A percentile compares a stretch with the other conserved stretches of the same genome.
These are phyloP conservation scores for Coilia nasus DNA, from an alignment of 2,797 vertebrate genomes.

Conservation along the genomic window DNA sequence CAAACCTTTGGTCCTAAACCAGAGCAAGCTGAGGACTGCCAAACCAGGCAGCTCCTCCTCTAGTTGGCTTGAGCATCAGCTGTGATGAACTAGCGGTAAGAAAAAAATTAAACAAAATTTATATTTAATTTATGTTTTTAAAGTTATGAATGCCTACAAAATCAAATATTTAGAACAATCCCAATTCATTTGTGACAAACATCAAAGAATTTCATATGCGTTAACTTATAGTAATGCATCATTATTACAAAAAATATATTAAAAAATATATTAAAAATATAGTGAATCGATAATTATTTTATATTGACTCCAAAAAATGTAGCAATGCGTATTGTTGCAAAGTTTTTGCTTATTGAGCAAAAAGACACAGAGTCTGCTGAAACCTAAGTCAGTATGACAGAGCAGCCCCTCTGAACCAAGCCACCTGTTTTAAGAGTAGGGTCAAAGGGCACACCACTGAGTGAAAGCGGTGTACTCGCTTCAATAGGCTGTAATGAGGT, in stretches of 20 bases:
- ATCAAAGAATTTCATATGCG: no score
- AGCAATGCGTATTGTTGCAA: not conserved
- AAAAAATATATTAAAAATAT: no score
- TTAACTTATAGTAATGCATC: no score
- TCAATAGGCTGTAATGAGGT: constrained; percentile 91
- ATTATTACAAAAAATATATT: no score
- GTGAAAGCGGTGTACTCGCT: constrained; percentile 71
- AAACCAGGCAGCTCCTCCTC: not conserved
- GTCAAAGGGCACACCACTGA: constrained; percentile 65
- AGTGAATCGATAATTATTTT: not conserved
- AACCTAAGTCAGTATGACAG: constrained; percentile 5
- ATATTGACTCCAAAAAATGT: not conserved
- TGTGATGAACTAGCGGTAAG: not conserved
- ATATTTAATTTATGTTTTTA: no score
- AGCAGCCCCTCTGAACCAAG: constrained; percentile 42
- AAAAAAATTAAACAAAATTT: not conserved
- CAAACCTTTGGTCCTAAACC: not conserved
- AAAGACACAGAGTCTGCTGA: not conserved
- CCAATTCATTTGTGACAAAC: no score
- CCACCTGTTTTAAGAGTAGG: constrained; percentile 57
- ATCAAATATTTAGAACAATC: no score
- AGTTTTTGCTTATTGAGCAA: not conserved
- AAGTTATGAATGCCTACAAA: not conserved
- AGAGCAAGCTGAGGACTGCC: not conserved
- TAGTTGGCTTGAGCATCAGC: not conserved